These are phyloP conservation scores for Tenebrosternarchus preto DNA, from an alignment of 2,113 vertebrate species.

Conservation along the genomic window DNA sequence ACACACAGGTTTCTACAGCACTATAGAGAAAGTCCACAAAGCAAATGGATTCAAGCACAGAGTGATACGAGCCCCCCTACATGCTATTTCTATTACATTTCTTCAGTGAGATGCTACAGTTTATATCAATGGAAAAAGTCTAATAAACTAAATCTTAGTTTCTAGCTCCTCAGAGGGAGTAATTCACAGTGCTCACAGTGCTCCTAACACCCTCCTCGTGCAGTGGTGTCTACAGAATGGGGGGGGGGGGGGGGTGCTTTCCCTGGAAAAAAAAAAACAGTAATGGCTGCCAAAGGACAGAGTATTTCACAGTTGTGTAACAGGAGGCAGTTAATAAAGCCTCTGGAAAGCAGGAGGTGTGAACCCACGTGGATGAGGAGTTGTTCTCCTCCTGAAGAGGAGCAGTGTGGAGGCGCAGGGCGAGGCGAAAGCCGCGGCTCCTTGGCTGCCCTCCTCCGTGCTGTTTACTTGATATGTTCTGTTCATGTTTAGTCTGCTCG, in stretches of 20 bases:
- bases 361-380: not conserved
- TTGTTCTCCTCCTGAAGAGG: not conserved
- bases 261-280: not conserved
- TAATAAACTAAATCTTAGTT: no score
- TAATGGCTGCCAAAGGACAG: not conserved
- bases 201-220: not conserved
- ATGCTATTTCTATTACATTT: no score
- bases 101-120: no score
- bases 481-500: slow-evolving; percentile 1
- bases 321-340: not conserved
- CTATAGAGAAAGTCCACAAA: no score
- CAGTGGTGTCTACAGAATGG: no score
- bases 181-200: no score
- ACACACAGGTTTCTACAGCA: no score
- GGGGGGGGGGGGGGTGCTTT: not conserved
- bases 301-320: not conserved
- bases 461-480: not conserved
- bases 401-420: not conserved
- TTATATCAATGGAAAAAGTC: no score
- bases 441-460: slow-evolving; percentile 23
- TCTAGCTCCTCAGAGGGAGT: not conserved
- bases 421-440: not conserved
- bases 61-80: no score
- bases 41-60: no score
- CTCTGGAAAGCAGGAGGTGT: not conserved